Conservation (phyloP, 1,140 invertebrate species). For the Latrodectus geometricus region DNA sequence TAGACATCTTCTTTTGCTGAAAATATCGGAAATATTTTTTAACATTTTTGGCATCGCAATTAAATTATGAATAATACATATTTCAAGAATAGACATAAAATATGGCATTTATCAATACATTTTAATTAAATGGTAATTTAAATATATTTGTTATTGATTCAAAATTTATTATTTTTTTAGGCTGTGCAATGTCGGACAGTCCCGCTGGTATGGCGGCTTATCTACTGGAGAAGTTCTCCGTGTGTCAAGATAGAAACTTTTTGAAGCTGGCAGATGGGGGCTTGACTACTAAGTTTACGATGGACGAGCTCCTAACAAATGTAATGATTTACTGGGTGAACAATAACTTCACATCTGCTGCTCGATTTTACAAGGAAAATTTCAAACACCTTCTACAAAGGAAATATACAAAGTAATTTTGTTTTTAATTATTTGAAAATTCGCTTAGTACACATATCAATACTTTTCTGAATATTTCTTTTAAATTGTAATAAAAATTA, state of each 20-base stretch:
- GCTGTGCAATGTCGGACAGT: constrained; percentile 42
- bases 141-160: too few species aligned
- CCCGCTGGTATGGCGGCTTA: constrained; percentile 53
- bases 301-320: constrained; percentile 86
- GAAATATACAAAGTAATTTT: constrained; percentile 21
- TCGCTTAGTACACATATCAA: neutral
- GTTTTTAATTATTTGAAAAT: neutral
- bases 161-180: constrained; percentile 75
- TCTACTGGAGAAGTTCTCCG: constrained; percentile 86
- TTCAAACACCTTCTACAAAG: constrained; percentile 8
- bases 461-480: neutral
- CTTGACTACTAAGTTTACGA: constrained; percentile 74
- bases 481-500: neutral
- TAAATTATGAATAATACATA: too few species aligned
- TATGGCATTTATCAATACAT: too few species aligned
- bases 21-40: too few species aligned
- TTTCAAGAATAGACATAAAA: too few species aligned
- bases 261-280: constrained; percentile 77
- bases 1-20: too few species aligned
- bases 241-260: constrained; percentile 42
- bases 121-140: too few species aligned
- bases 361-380: constrained; percentile 80
- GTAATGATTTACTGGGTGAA: constrained; percentile 89
- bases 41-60: too few species aligned
- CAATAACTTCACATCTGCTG: constrained; percentile 80